These are phyloP conservation scores for Premnoplex brunnescens DNA, from an alignment of 2,797 vertebrate genomes.

Conservation along the genomic window DNA sequence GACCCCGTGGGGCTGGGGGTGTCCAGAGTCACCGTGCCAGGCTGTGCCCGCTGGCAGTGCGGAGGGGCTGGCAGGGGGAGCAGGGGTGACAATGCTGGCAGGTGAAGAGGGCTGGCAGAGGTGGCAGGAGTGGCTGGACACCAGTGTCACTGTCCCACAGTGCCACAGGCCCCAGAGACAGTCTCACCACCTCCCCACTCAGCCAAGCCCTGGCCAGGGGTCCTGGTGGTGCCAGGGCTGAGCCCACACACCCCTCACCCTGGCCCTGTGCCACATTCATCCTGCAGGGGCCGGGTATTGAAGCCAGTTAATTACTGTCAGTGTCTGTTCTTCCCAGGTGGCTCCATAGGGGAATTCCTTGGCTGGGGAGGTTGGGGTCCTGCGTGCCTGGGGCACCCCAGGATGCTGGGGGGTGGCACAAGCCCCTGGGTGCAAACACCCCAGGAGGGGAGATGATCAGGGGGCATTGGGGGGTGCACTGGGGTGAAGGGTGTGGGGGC, in stretches of 20 bases:
- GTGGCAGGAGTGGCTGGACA: not conserved
- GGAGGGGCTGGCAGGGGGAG: not conserved
- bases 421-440: not conserved
- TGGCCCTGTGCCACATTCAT: not conserved
- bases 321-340: not conserved
- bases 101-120: not conserved
- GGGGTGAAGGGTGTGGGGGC: not conserved
- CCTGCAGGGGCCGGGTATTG: not conserved
- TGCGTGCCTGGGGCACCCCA: not conserved
- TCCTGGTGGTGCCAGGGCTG: not conserved
- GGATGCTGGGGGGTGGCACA: not conserved
- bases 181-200: fast-evolving
- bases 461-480: not conserved
- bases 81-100: not conserved
- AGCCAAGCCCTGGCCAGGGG: not conserved
- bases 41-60: fast-evolving
- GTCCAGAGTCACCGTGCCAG: fast-evolving
- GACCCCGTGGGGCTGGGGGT: fast-evolving
- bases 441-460: not conserved
- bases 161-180: not conserved
- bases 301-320: not conserved
- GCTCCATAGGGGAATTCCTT: not conserved
- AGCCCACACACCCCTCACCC: not conserved
- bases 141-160: not conserved
- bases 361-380: not conserved